These are phyloP conservation scores for Porites evermanni DNA, from an alignment of 92 coral and sea anemone species.

Conservation along the genomic window DNA sequence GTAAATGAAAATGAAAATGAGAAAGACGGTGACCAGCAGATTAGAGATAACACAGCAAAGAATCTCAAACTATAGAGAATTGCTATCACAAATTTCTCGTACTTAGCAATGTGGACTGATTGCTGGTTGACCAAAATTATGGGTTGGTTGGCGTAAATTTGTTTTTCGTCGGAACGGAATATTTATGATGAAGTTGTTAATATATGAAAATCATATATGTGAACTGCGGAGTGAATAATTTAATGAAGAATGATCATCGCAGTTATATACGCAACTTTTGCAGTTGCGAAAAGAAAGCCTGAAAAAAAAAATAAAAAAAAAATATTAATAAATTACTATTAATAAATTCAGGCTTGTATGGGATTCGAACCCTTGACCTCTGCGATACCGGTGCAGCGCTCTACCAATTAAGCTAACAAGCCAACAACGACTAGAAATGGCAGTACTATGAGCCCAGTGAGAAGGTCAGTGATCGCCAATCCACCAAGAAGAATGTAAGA, in stretches of 20 bases:
- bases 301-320: no score
- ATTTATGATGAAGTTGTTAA: background rate
- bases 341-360: no score
- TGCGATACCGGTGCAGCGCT: no score
- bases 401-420: no score
- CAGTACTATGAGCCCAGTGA: conserved; percentile 38
- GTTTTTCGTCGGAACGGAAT: background rate
- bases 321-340: no score
- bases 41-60: background rate
- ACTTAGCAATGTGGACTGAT: background rate
- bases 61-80: background rate
- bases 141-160: background rate
- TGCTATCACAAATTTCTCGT: background rate
- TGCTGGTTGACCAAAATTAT: background rate
- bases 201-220: no score
- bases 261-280: no score
- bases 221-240: no score
- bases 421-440: background rate
- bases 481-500: conserved; percentile 40
- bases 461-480: conserved; percentile 49
- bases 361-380: no score
- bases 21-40: background rate
- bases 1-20: no score
- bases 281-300: no score
- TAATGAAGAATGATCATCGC: no score